Evolutionary conservation across 2,888 invertebrate genomes (phyloP).

Genomic region (Euclidia mi): DNA sequence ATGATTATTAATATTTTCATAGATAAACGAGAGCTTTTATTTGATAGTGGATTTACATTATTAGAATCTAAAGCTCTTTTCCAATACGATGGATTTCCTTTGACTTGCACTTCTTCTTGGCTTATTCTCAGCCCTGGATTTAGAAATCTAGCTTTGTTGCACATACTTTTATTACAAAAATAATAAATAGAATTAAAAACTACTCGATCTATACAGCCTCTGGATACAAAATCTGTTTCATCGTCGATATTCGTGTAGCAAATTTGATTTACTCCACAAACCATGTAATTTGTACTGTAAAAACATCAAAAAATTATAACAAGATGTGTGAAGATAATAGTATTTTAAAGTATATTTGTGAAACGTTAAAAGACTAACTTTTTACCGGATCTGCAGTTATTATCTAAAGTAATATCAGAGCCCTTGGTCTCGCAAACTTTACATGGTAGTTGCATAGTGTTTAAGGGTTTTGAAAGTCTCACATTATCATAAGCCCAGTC

Average conservation of each 20-base stretch:
- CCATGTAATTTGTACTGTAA: conserved; percentile 71
- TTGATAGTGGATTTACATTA: too few species aligned
- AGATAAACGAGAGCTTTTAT: too few species aligned
- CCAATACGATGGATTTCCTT: background rate
- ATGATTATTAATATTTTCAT: too few species aligned
- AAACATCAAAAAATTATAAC: background rate
- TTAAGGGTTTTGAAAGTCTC: conserved; percentile 60
- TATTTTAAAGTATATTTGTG: too few species aligned
- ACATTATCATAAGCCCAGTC: conserved; percentile 79
- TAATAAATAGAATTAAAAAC: conserved; percentile 68
- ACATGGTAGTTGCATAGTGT: conserved; percentile 67
- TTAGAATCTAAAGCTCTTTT: too few species aligned
- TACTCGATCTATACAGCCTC: conserved; percentile 73
- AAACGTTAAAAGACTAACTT: conserved; percentile 62
- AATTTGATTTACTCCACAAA: conserved; percentile 68
- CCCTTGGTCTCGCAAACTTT: conserved; percentile 74
- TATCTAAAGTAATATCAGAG: conserved; percentile 58
- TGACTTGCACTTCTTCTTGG: conserved; percentile 12
- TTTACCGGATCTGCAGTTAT: conserved; percentile 67
- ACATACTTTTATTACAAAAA: conserved; percentile 66
- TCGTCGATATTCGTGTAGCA: conserved; percentile 74
- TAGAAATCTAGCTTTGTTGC: conserved; percentile 59
- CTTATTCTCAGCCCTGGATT: conserved; percentile 29
- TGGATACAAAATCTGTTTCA: conserved; percentile 62
- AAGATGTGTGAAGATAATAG: too few species aligned